A percentile compares a stretch with the other conserved stretches of the same genome.
Evolutionary conservation across 2,888 invertebrate species (phyloP).

Genomic region (Andrena praecox): DNA sequence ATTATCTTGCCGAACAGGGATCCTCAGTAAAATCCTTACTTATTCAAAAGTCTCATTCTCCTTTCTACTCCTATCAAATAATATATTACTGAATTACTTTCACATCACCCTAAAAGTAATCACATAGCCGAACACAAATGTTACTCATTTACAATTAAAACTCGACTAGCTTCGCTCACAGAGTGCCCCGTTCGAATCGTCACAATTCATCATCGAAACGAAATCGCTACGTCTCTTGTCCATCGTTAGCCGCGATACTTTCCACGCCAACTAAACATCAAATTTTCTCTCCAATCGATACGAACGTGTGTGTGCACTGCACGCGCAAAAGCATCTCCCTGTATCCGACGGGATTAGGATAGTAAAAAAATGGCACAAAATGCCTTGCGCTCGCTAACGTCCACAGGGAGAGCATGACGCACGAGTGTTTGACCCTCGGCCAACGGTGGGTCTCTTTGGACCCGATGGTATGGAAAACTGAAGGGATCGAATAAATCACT

Average conservation of each 20-base stretch:
- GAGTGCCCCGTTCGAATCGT: constrained; percentile 1
- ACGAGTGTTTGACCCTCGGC: not conserved
- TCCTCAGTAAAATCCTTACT: not conserved
- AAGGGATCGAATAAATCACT: no score
- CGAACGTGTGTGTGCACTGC: not conserved
- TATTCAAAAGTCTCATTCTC: not conserved
- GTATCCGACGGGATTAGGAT: not conserved
- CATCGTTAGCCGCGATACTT: not conserved
- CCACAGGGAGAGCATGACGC: not conserved
- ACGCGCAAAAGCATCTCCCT: not conserved
- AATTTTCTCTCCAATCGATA: not conserved
- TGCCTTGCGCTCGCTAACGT: not conserved
- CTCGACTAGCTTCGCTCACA: not conserved
- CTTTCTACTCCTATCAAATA: not conserved
- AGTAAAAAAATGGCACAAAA: not conserved
- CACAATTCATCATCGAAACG: not conserved
- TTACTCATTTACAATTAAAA: not conserved
- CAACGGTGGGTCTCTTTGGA: no score
- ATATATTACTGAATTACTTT: not conserved
- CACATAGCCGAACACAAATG: not conserved
- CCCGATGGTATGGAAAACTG: no score
- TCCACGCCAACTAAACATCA: not conserved
- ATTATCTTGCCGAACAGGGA: not conserved
- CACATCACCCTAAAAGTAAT: not conserved
- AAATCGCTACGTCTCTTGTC: not conserved